Evolutionary conservation across 2,797 vertebrate genomes (phyloP).

Genomic region (Presbytis comata): DNA sequence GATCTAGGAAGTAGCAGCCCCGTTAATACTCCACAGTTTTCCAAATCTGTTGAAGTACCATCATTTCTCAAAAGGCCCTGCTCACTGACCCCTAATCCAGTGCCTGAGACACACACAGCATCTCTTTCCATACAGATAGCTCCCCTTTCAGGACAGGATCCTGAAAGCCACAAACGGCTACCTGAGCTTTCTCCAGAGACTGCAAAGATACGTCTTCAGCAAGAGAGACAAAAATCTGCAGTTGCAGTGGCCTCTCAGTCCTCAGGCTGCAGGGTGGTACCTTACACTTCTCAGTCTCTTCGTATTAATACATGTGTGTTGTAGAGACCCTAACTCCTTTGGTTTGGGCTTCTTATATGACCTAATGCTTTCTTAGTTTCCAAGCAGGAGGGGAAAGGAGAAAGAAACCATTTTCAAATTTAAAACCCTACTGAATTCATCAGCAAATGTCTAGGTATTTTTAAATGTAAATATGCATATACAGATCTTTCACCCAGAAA

Average conservation of each 20-base stretch:
- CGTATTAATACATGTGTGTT: conserved; percentile 64
- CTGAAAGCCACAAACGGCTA: conserved; percentile 84
- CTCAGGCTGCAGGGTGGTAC: conserved; percentile 86
- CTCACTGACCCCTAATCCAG: conserved; percentile 77
- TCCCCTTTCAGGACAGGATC: conserved; percentile 81
- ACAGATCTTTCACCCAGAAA: not conserved
- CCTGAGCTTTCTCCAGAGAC: conserved; percentile 84
- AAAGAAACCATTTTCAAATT: conserved; percentile 64
- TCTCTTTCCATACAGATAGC: conserved; percentile 90
- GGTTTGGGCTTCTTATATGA: conserved; percentile 77
- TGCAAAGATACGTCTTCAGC: conserved; percentile 83
- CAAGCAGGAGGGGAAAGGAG: conserved; percentile 61
- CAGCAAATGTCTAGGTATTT: not conserved
- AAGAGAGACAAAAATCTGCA: conserved; percentile 83
- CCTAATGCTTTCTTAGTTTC: not conserved
- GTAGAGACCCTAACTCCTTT: conserved; percentile 75
- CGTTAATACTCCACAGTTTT: conserved; percentile 77
- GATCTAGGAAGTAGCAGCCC: conserved; percentile 77
- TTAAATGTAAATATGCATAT: not conserved
- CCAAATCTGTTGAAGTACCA: conserved; percentile 69
- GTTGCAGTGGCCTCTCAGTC: conserved; percentile 82
- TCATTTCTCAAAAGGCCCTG: conserved; percentile 72
- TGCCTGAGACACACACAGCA: conserved; percentile 86
- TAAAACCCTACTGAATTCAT: not conserved
- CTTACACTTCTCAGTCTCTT: conserved; percentile 81